A percentile compares a stretch with the other conserved stretches of the same genome.
Evolutionary conservation across 2,797 vertebrate genomes (phyloP).

Genomic region (Argyrosomus regius): DNA sequence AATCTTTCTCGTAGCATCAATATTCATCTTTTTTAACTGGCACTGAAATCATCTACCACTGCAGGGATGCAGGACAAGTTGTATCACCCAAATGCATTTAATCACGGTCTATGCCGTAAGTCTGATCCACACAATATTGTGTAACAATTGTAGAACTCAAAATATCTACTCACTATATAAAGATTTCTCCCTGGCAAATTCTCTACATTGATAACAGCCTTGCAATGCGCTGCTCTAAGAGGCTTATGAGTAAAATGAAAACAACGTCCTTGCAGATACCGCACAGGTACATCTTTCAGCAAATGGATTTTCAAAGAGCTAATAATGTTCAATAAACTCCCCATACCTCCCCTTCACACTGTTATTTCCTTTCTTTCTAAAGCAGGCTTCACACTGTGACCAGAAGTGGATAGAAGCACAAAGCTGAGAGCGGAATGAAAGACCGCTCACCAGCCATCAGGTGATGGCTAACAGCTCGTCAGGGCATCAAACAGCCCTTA

Average conservation of each 20-base stretch:
- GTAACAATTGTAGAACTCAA: slow-evolving; percentile 36
- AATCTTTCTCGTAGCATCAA: background rate
- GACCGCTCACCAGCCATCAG: slow-evolving; percentile 60
- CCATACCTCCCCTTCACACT: slow-evolving; percentile 12
- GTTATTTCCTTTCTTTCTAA: slow-evolving; percentile 20
- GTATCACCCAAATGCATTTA: slow-evolving; percentile 34
- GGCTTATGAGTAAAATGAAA: slow-evolving; percentile 37
- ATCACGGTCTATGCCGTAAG: slow-evolving; percentile 37
- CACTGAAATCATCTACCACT: slow-evolving; percentile 14
- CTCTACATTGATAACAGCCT: slow-evolving; percentile 40
- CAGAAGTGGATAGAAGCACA: slow-evolving; percentile 52
- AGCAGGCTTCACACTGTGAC: slow-evolving; percentile 56
- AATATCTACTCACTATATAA: slow-evolving; percentile 29
- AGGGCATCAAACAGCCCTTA: slow-evolving; percentile 76
- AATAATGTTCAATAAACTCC: slow-evolving; percentile 54
- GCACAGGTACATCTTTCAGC: slow-evolving; percentile 4
- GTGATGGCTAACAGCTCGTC: slow-evolving; percentile 72
- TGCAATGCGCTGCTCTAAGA: slow-evolving; percentile 20
- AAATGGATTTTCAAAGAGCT: slow-evolving; percentile 63
- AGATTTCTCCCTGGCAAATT: slow-evolving; percentile 44
- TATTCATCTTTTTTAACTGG: background rate
- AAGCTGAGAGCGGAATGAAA: slow-evolving; percentile 65
- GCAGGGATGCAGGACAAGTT: slow-evolving; percentile 41
- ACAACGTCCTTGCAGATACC: background rate
- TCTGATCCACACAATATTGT: slow-evolving; percentile 39